phyloP scores from a whole-genome alignment of 2,797 vertebrate genomes.

The Betta splendens region DNA sequence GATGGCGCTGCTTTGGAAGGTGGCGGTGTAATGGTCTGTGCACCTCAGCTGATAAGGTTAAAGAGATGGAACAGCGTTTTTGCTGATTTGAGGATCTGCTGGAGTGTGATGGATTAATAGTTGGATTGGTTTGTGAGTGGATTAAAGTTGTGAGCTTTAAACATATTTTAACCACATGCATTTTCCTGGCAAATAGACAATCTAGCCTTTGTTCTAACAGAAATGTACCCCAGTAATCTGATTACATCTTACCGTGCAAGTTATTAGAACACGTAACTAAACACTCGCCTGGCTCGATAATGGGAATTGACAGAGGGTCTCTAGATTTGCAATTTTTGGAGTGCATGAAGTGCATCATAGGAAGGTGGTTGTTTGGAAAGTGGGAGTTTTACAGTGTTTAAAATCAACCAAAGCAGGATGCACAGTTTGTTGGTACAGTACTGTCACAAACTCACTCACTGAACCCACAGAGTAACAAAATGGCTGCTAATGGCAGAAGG shows the following conservation, averaged over 20 bases:
- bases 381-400: too few relatives aligned
- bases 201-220: neutral
- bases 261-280: neutral
- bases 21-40: slow-evolving; percentile 29
- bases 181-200: neutral
- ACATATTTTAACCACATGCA: neutral
- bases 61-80: slow-evolving; percentile 8
- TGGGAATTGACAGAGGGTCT: too few relatives aligned
- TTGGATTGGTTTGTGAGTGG: slow-evolving; percentile 8
- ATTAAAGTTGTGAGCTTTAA: slow-evolving; percentile 7
- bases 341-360: too few relatives aligned
- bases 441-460: too few relatives aligned
- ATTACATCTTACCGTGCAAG: neutral
- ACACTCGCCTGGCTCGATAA: too few relatives aligned
- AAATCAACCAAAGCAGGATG: too few relatives aligned
- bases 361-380: too few relatives aligned
- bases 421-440: too few relatives aligned
- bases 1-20: slow-evolving; percentile 10
- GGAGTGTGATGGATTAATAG: neutral
- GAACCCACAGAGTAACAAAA: too few relatives aligned
- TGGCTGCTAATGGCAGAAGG: too few relatives aligned
- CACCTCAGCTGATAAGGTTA: slow-evolving; percentile 24
- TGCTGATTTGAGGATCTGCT: slow-evolving; percentile 8
- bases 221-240: slow-evolving; percentile 1
- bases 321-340: too few relatives aligned